Evolutionary conservation across 2,797 vertebrate genomes (phyloP).

Genomic region (Anguilla anguilla): DNA sequence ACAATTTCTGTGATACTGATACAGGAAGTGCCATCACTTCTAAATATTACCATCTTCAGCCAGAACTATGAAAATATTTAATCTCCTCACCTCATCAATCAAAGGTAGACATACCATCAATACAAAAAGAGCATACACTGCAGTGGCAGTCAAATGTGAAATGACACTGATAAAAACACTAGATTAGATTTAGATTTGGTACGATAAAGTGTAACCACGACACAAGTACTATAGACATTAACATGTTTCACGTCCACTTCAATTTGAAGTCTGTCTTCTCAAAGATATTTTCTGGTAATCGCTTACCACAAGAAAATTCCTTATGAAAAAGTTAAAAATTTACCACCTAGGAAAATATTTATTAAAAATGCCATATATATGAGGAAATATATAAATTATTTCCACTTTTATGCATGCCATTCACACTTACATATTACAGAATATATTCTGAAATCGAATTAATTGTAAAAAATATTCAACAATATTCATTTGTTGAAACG

Average conservation of each 20-base stretch:
- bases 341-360: not conserved
- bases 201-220: not conserved
- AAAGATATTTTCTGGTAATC: not conserved
- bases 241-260: not conserved
- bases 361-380: not conserved
- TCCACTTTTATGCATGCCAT: not conserved
- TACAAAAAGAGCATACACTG: not conserved
- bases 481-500: no score
- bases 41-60: not conserved
- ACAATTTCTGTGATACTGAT: not conserved
- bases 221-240: not conserved
- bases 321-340: not conserved
- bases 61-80: not conserved
- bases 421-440: not conserved
- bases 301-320: not conserved
- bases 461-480: not conserved
- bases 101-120: not conserved
- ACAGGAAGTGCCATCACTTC: not conserved
- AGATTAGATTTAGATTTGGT: not conserved
- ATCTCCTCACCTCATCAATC: not conserved
- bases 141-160: not conserved
- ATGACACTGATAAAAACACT: not conserved
- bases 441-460: not conserved
- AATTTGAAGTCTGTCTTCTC: conserved; percentile 46
- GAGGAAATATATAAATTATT: not conserved